phyloP scores from a whole-genome alignment of 2,888 invertebrate species.

The Spialia ferax region DNA sequence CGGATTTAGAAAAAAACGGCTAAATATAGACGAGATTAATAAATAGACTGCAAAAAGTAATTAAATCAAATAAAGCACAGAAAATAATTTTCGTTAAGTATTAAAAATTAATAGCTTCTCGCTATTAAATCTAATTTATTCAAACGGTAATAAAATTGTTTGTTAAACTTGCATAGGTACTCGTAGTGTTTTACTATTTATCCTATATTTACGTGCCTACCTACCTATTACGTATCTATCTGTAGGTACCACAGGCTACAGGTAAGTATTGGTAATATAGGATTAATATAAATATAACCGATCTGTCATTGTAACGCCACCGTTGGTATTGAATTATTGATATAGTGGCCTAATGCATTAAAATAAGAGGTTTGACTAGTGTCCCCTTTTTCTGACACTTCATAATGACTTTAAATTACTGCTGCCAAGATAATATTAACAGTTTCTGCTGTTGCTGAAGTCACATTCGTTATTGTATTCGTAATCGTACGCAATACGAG shows the following conservation, averaged over 20 bases:
- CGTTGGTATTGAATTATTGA: constrained; percentile 16
- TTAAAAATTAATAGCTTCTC: neutral
- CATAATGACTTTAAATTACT: constrained; percentile 57
- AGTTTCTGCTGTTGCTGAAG: neutral
- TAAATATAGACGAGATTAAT: no score
- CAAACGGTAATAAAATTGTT: neutral
- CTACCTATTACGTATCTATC: no score
- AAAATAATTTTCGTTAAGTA: neutral
- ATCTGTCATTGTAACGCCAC: constrained; percentile 11
- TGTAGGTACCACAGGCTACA: no score
- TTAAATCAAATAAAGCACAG: neutral
- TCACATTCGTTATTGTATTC: neutral
- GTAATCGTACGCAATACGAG: no score
- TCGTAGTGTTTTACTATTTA: neutral
- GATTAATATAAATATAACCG: constrained; percentile 25
- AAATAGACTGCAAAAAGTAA: no score
- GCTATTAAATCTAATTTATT: neutral
- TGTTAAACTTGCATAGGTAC: neutral
- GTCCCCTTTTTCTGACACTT: constrained; percentile 45
- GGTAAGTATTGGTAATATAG: no score
- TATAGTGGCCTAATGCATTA: constrained; percentile 19
- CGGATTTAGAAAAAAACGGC: no score
- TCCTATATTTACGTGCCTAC: neutral
- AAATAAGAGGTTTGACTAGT: constrained; percentile 51
- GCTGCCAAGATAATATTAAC: constrained; percentile 33